Evolutionary conservation across 2,888 invertebrate genomes (phyloP).

Genomic region (Erpobdella octoculata): DNA sequence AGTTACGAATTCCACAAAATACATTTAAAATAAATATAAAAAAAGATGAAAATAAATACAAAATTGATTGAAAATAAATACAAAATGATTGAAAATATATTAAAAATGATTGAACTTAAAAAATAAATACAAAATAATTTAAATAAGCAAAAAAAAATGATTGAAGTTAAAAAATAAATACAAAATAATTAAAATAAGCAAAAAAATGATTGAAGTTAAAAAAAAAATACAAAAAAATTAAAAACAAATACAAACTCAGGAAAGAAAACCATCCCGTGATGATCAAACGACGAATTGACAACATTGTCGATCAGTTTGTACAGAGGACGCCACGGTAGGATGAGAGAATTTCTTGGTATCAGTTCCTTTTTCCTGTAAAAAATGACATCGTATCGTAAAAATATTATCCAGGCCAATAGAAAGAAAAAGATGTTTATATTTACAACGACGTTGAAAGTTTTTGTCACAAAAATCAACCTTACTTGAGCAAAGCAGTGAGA

Average conservation of each 20-base stretch:
- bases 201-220: too few relatives aligned
- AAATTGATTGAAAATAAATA: too few relatives aligned
- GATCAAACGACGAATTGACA: conserved; percentile 45
- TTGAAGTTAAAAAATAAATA: neutral
- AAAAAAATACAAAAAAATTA: too few relatives aligned
- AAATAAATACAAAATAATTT: too few relatives aligned
- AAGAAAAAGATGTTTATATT: neutral
- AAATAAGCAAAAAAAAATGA: neutral
- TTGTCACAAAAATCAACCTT: conserved; percentile 44
- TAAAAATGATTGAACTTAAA: too few relatives aligned
- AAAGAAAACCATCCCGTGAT: conserved; percentile 44
- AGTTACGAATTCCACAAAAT: too few relatives aligned
- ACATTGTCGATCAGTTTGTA: conserved; percentile 59
- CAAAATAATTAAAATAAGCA: conserved; percentile 5
- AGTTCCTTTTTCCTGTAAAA: conserved; percentile 61
- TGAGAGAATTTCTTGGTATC: conserved; percentile 69
- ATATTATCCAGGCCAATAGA: neutral
- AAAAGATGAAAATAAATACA: too few relatives aligned
- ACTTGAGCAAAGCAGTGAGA: conserved; percentile 67
- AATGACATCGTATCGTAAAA: neutral
- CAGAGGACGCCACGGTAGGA: conserved; percentile 76
- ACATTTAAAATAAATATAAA: too few relatives aligned
- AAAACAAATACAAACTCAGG: conserved; percentile 41
- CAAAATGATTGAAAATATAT: too few relatives aligned
- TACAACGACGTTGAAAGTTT: neutral